phyloP scores from a whole-genome alignment of 1,140 invertebrate genomes.

The Lucilia sericata region DNA sequence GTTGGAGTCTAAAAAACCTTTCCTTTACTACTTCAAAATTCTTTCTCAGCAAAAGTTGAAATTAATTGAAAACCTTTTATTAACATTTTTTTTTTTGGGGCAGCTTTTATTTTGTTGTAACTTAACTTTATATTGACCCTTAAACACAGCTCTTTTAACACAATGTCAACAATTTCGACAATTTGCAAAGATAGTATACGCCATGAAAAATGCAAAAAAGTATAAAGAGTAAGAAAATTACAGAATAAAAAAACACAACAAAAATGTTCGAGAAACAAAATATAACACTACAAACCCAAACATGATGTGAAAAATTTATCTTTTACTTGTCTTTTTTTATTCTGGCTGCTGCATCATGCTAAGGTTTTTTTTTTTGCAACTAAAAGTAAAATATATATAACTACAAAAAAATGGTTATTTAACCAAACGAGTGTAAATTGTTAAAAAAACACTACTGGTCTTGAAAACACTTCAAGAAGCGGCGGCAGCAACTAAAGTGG shows the following conservation, averaged over 20 bases:
- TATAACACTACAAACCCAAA: slow-evolving; percentile 2
- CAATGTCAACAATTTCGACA: slow-evolving; percentile 26
- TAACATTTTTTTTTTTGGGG: not conserved
- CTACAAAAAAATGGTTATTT: not conserved
- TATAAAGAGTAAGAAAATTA: not conserved
- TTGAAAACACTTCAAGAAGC: slow-evolving; percentile 21
- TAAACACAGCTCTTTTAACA: slow-evolving; percentile 27
- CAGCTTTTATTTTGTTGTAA: no score
- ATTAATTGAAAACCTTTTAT: not conserved
- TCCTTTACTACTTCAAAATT: not conserved
- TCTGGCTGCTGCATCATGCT: slow-evolving; percentile 6
- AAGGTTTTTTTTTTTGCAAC: not conserved
- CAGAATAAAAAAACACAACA: not conserved
- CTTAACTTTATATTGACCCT: slow-evolving; percentile 13
- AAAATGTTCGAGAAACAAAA: not conserved
- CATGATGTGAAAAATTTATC: not conserved
- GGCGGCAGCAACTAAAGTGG: not conserved
- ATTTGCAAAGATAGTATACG: slow-evolving; percentile 8
- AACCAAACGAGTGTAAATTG: slow-evolving; percentile 15
- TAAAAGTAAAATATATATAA: not conserved
- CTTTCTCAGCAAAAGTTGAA: not conserved
- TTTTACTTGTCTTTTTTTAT: not conserved
- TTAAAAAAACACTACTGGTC: slow-evolving; percentile 19
- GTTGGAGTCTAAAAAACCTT: no score
- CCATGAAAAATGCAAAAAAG: not conserved